Percentiles rank a stretch among this genome's conserved stretches.
phyloP scores from a whole-genome alignment of 2,113 vertebrate genomes.

The Saguinus imperator region DNA sequence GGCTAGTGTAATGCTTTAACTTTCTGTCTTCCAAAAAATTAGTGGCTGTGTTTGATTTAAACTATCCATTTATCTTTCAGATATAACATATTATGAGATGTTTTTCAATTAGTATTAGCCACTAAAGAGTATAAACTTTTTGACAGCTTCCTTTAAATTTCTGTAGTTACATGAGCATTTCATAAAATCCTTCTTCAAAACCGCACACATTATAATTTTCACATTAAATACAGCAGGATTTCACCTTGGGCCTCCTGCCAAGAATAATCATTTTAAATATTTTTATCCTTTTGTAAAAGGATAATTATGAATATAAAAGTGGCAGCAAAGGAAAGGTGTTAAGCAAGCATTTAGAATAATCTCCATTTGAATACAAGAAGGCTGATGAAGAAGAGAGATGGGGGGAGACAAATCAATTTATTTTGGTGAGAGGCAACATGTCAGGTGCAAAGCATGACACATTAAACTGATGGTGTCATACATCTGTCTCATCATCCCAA shows the following conservation, averaged over 20 bases:
- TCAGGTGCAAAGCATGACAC: constrained; percentile 68
- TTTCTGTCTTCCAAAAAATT: constrained; percentile 77
- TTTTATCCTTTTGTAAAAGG: constrained; percentile 79
- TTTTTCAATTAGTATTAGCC: constrained; percentile 74
- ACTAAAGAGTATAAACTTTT: constrained; percentile 74
- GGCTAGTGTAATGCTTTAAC: constrained; percentile 72
- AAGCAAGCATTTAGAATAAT: constrained; percentile 70
- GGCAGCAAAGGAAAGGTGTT: constrained; percentile 74
- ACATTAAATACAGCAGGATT: constrained; percentile 81
- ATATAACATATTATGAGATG: constrained; percentile 73
- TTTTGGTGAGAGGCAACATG: constrained; percentile 37
- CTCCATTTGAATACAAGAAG: constrained; percentile 64
- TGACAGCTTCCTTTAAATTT: constrained; percentile 80
- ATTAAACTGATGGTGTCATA: neutral
- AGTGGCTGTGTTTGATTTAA: constrained; percentile 71
- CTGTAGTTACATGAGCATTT: constrained; percentile 75
- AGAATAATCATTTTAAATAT: constrained; percentile 81
- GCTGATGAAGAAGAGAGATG: constrained; percentile 45
- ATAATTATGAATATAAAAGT: constrained; percentile 83
- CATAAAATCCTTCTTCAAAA: constrained; percentile 78
- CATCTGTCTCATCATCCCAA: constrained; percentile 27
- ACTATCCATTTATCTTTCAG: constrained; percentile 76
- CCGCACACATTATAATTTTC: constrained; percentile 83
- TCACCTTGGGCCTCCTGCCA: constrained; percentile 82
- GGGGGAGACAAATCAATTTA: constrained; percentile 59